Conservation (phyloP, 2,113 vertebrate genomes). For the Triplophysa rosa region DNA sequence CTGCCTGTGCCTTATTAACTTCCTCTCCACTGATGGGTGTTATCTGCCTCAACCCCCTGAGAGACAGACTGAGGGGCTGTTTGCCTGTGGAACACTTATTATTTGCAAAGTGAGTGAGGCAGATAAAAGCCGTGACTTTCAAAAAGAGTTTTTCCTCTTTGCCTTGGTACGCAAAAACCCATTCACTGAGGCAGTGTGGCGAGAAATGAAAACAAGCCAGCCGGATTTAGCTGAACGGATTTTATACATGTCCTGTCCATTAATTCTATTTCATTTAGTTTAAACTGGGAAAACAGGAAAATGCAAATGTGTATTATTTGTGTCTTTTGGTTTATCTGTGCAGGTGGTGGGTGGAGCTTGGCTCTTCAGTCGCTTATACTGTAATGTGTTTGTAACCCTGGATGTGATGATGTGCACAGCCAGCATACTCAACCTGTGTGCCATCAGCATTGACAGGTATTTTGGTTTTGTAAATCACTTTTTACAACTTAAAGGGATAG, state of each 20-base stretch:
- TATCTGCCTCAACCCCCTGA: background rate
- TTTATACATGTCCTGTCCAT: background rate
- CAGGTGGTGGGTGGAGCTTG: constrained; percentile 85
- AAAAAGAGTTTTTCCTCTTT: background rate
- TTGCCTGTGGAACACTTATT: constrained; percentile 45
- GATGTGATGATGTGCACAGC: constrained; percentile 98
- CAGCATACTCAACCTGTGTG: constrained; percentile 96
- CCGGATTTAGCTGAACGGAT: background rate
- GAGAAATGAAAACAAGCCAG: background rate
- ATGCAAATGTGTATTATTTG: background rate
- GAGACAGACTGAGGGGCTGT: constrained; percentile 22
- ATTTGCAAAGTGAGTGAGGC: constrained; percentile 21
- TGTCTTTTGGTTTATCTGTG: constrained; percentile 48
- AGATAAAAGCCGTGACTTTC: constrained; percentile 24
- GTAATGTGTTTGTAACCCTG: constrained; percentile 90
- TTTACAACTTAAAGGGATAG: background rate
- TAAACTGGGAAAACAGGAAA: background rate
- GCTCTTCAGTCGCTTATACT: constrained; percentile 89
- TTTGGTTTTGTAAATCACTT: background rate
- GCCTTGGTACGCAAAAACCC: background rate
- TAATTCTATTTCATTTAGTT: background rate
- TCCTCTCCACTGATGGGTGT: constrained; percentile 54
- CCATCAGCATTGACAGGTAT: constrained; percentile 97
- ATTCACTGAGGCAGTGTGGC: background rate
- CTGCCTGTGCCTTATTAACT: constrained; percentile 64